Conservation (phyloP, 2,888 invertebrate species). For the Zootermopsis nevadensis region DNA sequence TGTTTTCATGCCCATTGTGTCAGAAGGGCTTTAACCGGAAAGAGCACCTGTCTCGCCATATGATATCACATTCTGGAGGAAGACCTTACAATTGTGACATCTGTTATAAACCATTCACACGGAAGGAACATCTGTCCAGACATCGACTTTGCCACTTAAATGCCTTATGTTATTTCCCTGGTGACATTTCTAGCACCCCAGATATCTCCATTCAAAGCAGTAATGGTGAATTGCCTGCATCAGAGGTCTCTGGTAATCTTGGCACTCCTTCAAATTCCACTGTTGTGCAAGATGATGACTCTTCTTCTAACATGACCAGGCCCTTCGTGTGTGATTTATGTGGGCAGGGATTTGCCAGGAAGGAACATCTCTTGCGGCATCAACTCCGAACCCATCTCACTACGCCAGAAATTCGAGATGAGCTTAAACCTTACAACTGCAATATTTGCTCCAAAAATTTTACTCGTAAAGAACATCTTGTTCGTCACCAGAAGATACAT, state of each 20-base stretch:
- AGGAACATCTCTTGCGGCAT: conserved; percentile 56
- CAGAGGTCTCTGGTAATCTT: neutral
- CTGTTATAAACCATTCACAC: conserved; percentile 56
- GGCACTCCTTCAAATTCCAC: neutral
- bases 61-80: conserved; percentile 55
- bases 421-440: conserved; percentile 48
- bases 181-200: neutral
- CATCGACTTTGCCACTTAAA: conserved; percentile 56
- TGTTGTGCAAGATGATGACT: conserved; percentile 5
- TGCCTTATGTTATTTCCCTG: neutral
- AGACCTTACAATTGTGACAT: conserved; percentile 56
- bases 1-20: conserved; percentile 56
- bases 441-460: conserved; percentile 55
- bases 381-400: conserved; percentile 51
- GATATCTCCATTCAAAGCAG: neutral
- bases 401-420: conserved; percentile 36
- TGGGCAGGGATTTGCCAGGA: conserved; percentile 54
- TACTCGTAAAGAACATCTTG: conserved; percentile 56
- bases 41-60: conserved; percentile 57
- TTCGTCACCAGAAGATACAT: conserved; percentile 53
- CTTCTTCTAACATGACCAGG: conserved; percentile 1
- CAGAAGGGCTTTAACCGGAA: conserved; percentile 57
- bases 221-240: neutral
- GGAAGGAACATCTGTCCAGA: conserved; percentile 55
- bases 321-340: conserved; percentile 36